Evolutionary conservation across 2,888 invertebrate genomes (phyloP).

Genomic region (Entomobrya multifasciata): DNA sequence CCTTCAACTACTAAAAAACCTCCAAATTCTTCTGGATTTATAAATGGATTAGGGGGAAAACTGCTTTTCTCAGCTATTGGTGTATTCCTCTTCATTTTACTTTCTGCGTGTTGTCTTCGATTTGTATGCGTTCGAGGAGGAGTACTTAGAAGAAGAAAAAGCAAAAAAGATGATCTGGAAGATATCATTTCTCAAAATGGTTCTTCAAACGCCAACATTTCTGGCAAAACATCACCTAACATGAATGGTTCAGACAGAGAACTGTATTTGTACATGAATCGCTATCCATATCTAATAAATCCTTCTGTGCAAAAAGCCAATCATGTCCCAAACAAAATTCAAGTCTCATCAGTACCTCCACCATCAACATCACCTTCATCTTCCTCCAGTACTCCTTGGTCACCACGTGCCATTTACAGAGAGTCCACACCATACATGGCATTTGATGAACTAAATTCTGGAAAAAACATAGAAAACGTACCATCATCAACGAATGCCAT

Average conservation of each 20-base stretch:
- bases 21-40: background rate
- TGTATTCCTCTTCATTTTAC: background rate
- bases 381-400: too few relatives aligned
- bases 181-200: background rate
- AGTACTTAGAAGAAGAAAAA: background rate
- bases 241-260: background rate
- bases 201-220: too few relatives aligned
- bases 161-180: background rate
- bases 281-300: background rate
- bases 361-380: background rate
- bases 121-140: background rate
- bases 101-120: background rate
- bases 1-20: background rate
- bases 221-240: background rate
- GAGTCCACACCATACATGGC: background rate
- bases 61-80: background rate
- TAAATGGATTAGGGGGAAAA: background rate
- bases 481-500: background rate
- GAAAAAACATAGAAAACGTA: too few relatives aligned
- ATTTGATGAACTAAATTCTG: too few relatives aligned
- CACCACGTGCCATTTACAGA: background rate
- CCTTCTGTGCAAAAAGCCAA: too few relatives aligned
- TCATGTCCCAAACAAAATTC: too few relatives aligned
- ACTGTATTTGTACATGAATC: background rate
- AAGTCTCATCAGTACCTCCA: background rate